phyloP scores from a whole-genome alignment of 2,113 vertebrate genomes.

The Eubucco bourcierii region DNA sequence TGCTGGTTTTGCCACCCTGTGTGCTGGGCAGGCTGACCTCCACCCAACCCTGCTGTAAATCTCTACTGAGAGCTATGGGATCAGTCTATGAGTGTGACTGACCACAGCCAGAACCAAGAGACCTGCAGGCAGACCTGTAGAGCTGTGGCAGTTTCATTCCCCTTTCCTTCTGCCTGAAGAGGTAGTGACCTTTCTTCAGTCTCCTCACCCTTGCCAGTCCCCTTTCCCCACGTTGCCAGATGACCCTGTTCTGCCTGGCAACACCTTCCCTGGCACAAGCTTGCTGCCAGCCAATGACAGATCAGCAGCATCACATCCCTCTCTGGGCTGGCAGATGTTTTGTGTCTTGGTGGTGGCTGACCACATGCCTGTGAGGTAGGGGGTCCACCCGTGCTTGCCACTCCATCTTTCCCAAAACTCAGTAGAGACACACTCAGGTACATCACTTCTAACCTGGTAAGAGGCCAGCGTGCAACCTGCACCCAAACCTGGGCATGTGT shows the following conservation, averaged over 20 bases:
- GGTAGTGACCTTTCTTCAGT: fast-evolving
- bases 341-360: not conserved
- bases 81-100: fast-evolving
- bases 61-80: too few relatives aligned
- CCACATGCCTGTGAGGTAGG: too few relatives aligned
- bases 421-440: fast-evolving
- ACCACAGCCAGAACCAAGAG: too few relatives aligned
- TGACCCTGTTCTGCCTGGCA: not conserved
- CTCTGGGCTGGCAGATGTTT: fast-evolving
- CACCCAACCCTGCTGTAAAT: too few relatives aligned
- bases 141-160: fast-evolving
- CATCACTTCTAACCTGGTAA: not conserved
- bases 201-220: fast-evolving
- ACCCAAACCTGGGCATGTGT: not conserved
- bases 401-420: not conserved
- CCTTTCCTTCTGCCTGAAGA: not conserved
- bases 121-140: fast-evolving
- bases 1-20: too few relatives aligned
- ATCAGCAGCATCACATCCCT: fast-evolving
- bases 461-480: not conserved
- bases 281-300: fast-evolving
- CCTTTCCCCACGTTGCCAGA: fast-evolving
- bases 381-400: too few relatives aligned
- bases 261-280: fast-evolving
- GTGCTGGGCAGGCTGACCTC: not conserved